A percentile compares a stretch with the other conserved stretches of the same genome.
Evolutionary conservation across 2,113 vertebrate species (phyloP).

Genomic region (Toxotes jaculatrix): DNA sequence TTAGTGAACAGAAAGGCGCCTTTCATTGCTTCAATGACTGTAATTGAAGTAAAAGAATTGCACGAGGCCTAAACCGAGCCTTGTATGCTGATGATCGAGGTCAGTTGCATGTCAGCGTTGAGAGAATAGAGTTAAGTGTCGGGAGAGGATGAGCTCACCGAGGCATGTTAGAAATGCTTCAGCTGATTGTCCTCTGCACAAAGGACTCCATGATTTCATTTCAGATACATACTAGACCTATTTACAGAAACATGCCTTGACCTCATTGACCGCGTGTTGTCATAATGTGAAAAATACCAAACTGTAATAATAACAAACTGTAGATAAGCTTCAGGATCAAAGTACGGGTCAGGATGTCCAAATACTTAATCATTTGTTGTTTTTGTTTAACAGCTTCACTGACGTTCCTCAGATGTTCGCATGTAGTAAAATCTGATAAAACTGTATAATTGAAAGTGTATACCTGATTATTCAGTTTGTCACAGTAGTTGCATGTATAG

Average conservation of each 20-base stretch:
- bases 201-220: constrained; percentile 41
- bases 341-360: background rate
- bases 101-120: constrained; percentile 37
- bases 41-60: constrained; percentile 49
- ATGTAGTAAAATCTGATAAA: background rate
- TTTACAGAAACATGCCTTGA: constrained; percentile 7
- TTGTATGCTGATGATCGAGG: constrained; percentile 42
- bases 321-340: background rate
- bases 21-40: constrained; percentile 26
- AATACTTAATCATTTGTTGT: background rate
- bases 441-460: background rate
- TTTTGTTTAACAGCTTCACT: background rate
- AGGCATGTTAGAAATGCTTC: constrained; percentile 55
- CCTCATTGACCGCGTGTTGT: background rate
- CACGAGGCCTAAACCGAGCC: constrained; percentile 21
- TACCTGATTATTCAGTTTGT: background rate
- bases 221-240: background rate
- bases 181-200: constrained; percentile 46
- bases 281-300: background rate
- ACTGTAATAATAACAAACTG: background rate
- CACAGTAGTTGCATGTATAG: background rate
- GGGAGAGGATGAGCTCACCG: constrained; percentile 47
- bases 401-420: background rate
- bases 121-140: constrained; percentile 42
- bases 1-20: constrained; percentile 8